These are phyloP conservation scores for Chloroceryle aenea DNA, from an alignment of 2,113 vertebrate species.

Conservation along the genomic window DNA sequence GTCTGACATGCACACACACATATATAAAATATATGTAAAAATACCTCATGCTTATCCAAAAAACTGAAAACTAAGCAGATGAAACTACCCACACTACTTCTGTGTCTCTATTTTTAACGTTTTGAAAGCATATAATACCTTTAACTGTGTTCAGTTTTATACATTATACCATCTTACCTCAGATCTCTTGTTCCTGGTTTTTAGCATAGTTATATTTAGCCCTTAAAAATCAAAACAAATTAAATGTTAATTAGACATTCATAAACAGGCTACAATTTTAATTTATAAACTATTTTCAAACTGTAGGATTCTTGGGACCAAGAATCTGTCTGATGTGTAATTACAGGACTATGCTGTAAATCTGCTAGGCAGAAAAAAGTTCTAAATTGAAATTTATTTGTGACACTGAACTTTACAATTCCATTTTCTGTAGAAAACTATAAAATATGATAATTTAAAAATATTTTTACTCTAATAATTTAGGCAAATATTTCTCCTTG, in stretches of 20 bases:
- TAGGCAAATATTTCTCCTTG: not conserved
- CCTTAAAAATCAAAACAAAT: slow-evolving; percentile 57
- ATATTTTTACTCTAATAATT: not conserved
- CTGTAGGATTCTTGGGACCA: not conserved
- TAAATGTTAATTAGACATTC: not conserved
- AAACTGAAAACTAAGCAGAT: not conserved
- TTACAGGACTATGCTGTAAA: not conserved
- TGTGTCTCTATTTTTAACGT: not conserved
- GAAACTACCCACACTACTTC: not conserved
- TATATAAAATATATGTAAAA: not conserved
- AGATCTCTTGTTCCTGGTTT: not conserved
- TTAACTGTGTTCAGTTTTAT: not conserved
- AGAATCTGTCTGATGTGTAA: not conserved
- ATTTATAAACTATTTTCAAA: not conserved
- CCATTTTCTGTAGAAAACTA: not conserved
- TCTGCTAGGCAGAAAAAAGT: not conserved
- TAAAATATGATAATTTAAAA: not conserved
- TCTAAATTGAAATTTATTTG: not conserved
- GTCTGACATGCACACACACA: not conserved
- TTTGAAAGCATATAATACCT: not conserved
- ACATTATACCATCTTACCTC: slow-evolving; percentile 66
- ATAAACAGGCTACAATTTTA: not conserved
- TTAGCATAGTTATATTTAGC: not conserved
- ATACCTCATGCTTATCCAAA: not conserved
- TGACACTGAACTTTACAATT: not conserved